Evolutionary conservation across 2,888 invertebrate genomes (phyloP).

Genomic region (Barypeithes pellucidus): DNA sequence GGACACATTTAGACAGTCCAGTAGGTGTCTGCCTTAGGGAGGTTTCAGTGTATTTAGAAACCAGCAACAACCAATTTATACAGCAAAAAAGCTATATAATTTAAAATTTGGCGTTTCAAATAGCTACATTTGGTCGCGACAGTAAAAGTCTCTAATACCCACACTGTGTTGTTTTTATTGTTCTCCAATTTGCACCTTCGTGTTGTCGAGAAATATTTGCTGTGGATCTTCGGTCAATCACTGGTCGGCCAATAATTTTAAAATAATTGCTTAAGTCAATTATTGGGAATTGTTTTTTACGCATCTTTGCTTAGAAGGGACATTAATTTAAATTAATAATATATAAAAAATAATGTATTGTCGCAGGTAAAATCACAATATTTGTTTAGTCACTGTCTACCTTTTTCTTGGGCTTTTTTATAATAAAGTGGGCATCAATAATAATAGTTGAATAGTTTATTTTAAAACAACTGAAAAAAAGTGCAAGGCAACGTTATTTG

Average conservation of each 20-base stretch:
- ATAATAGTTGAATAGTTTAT: no score
- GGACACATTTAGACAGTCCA: no score
- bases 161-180: neutral
- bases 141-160: neutral
- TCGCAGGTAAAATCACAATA: neutral
- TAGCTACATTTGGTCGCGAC: no score
- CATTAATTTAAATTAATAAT: neutral
- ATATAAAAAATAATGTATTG: neutral
- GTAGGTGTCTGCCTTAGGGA: no score
- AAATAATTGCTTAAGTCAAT: neutral
- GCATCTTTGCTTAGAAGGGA: neutral
- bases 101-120: no score
- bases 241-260: neutral
- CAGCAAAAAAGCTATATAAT: no score
- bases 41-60: no score
- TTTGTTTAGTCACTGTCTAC: neutral
- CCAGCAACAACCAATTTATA: no score
- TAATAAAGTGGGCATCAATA: neutral
- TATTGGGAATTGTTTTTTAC: conserved; percentile 1
- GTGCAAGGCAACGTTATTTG: no score
- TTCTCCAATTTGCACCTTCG: neutral
- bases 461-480: no score
- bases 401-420: neutral
- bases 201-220: neutral
- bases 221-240: neutral